Conservation (phyloP, 1,140 invertebrate genomes). For the Sarcophaga peregrina region DNA sequence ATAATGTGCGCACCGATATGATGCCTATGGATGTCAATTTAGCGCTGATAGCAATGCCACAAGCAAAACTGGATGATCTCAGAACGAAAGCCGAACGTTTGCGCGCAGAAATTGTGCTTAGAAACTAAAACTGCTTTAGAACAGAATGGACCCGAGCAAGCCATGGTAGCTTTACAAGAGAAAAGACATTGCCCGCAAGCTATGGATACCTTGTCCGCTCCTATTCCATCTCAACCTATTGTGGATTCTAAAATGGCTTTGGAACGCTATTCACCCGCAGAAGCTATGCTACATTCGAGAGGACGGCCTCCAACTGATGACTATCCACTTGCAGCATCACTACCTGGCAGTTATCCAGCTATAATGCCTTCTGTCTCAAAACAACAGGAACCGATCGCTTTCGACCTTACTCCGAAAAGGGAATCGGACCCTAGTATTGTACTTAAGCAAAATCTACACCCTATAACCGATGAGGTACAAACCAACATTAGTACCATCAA, state of each 20-base stretch:
- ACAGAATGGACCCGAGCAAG: neutral
- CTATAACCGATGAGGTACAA: neutral
- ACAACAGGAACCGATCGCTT: too few species aligned
- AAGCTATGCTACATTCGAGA: too few species aligned
- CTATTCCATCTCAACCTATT: too few species aligned
- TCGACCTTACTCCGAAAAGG: too few species aligned
- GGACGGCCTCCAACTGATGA: too few species aligned
- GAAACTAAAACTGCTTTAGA: neutral
- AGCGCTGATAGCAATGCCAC: neutral
- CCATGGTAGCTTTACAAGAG: neutral
- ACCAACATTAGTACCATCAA: neutral
- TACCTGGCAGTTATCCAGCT: too few species aligned
- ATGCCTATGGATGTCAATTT: neutral
- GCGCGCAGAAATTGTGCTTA: neutral
- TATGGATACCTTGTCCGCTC: too few species aligned
- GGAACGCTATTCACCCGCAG: too few species aligned
- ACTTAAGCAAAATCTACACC: neutral
- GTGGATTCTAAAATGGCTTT: too few species aligned
- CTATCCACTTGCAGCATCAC: too few species aligned
- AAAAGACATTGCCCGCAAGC: neutral
- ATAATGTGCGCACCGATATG: neutral
- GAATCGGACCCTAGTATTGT: neutral
- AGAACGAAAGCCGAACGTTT: neutral
- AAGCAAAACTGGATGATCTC: neutral
- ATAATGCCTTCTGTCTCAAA: too few species aligned